phyloP scores from a whole-genome alignment of 2,888 invertebrate species.

The Marronus borbonicus region DNA sequence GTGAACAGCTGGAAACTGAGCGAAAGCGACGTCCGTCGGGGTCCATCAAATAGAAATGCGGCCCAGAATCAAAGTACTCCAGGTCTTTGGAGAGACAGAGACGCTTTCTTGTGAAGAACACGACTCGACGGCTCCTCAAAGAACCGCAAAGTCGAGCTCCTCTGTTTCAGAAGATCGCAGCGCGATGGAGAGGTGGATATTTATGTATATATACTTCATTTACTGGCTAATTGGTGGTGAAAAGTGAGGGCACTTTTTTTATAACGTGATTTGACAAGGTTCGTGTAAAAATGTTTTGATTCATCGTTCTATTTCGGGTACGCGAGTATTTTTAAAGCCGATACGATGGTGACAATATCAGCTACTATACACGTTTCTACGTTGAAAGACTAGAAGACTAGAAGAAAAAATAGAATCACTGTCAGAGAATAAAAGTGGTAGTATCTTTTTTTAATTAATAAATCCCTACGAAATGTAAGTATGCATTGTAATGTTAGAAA shows the following conservation, averaged over 20 bases:
- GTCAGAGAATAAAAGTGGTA: no score
- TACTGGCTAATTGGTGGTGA: conserved; percentile 40
- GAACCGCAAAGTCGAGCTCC: conserved; percentile 34
- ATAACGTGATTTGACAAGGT: conserved; percentile 30
- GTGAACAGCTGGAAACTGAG: conserved; percentile 54
- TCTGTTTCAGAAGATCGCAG: conserved; percentile 35
- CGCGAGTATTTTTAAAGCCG: conserved; percentile 28
- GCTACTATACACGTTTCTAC: background rate
- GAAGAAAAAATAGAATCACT: no score
- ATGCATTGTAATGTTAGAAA: no score
- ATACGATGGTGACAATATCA: background rate
- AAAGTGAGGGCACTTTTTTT: conserved; percentile 43
- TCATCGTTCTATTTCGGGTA: conserved; percentile 38
- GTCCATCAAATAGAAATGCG: conserved; percentile 55
- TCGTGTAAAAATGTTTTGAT: conserved; percentile 32
- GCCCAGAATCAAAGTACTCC: conserved; percentile 56
- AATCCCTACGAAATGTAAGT: no score
- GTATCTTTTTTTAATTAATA: no score
- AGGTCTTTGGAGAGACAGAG: conserved; percentile 59
- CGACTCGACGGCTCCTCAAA: conserved; percentile 54
- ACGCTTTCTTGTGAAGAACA: conserved; percentile 54
- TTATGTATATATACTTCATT: conserved; percentile 45
- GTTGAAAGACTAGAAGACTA: no score
- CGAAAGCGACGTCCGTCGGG: conserved; percentile 56
- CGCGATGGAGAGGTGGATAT: conserved; percentile 25